Conservation (phyloP, 2,113 vertebrate genomes). For the Cisticola juncidis region DNA sequence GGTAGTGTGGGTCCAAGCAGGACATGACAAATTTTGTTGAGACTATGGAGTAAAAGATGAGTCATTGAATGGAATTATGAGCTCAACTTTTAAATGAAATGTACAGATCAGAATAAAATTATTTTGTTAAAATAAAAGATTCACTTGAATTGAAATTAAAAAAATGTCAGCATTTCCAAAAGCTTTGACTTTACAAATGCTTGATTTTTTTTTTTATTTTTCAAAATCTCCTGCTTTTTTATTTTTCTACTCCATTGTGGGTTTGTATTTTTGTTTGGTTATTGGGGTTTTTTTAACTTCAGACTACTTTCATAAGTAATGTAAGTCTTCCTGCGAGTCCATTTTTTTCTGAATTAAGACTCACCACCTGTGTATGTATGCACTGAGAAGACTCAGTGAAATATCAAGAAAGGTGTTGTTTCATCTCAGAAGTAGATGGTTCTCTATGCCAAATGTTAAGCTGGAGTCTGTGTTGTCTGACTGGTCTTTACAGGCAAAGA, state of each 20-base stretch:
- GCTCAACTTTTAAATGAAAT: not conserved
- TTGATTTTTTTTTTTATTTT: not conserved
- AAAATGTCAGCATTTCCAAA: not conserved
- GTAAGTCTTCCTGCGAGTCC: not conserved
- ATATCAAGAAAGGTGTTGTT: not conserved
- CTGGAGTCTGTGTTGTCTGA: not conserved
- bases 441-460: not conserved
- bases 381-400: not conserved
- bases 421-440: not conserved
- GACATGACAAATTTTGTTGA: not conserved
- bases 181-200: not conserved
- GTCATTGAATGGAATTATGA: not conserved
- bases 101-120: not conserved
- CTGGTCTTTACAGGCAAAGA: constrained; percentile 64
- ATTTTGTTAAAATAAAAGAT: not conserved
- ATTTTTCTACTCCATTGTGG: not conserved
- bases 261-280: not conserved
- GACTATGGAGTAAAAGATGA: not conserved
- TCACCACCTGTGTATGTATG: not conserved
- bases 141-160: not conserved
- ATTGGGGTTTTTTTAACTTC: not conserved
- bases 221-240: not conserved
- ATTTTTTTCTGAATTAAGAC: not conserved
- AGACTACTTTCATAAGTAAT: not conserved
- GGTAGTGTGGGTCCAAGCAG: not conserved